Evolutionary conservation across 1,140 invertebrate genomes (phyloP), one percentile per base, ranked within the genome.

Genomic region (Bombus balteatus): DNA sequence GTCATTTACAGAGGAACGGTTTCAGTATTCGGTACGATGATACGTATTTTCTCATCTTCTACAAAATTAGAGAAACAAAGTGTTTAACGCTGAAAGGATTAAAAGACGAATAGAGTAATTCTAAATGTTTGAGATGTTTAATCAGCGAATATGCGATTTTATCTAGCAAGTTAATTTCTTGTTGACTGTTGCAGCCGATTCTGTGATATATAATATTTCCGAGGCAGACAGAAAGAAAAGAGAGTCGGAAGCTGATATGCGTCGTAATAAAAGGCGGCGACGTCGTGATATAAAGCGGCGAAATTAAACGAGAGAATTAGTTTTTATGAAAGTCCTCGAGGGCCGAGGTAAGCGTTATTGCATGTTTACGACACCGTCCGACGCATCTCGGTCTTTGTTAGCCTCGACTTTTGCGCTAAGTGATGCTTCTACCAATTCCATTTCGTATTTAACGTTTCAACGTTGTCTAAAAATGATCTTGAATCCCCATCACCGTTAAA

Each of bases 291-390:
- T 88, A 88, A 77, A 88, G 76, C 76, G 59, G n/a, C 72, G 85
- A 77, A 87, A 88, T 87, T 89, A 87, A 87, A 89, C 43, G 85
- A 62, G 71, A 59, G 73, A 85, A 86, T 81, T 82, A 86, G 78
- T 85, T 86, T 89, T 84, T 82, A 74, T 66, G 78, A 68, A 68
- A 70, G 37, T 34, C 53, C 59, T 78, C 82, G 82, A 74, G 74
- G 28, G 13, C 43, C 3, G 32, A 28, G 71, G 72, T 39, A 32
- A 81, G 70, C 79, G 72, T 86, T 82, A 86, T 86, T 71, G 79
- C 72, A 41, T 57, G 83, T 85, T 85, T 74, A 85, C 32, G 70
- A 81, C 41, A 28, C 81, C n/a, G 25, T 2, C 32, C 32, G 22
- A 25, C 66, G 81, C 41, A 53, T 66, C 57, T 32, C 57, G n/a